A percentile compares a stretch with the other conserved stretches of the same genome.
phyloP scores from a whole-genome alignment of 2,888 invertebrate genomes.

The Formica aserva region DNA sequence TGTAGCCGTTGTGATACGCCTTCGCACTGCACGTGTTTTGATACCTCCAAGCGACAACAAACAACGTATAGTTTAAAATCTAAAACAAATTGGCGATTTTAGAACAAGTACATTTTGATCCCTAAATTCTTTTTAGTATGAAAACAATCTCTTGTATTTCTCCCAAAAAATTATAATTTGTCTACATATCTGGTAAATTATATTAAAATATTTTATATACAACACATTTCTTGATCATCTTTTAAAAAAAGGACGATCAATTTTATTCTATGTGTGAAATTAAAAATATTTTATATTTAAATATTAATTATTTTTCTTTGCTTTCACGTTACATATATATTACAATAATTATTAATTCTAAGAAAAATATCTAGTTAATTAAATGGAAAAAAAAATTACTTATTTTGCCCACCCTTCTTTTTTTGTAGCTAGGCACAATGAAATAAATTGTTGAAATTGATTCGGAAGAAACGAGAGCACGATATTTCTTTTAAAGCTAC shows the following conservation, averaged over 20 bases:
- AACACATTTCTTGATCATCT: no score
- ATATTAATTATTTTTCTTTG: no score
- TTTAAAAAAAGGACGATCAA: no score
- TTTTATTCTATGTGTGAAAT: no score
- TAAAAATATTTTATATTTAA: no score
- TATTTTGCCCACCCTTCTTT: neutral
- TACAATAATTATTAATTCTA: neutral
- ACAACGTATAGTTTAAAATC: neutral
- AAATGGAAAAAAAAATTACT: neutral
- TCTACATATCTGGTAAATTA: no score
- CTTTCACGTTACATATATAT: no score
- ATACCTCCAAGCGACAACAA: neutral
- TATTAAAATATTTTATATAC: no score
- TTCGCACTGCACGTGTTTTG: neutral
- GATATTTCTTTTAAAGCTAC: neutral
- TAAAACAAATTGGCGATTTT: neutral
- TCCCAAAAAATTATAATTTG: no score
- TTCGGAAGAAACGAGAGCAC: neutral
- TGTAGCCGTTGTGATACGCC: constrained; percentile 40
- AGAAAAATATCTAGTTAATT: neutral
- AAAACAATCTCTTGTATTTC: neutral
- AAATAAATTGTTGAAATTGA: constrained; percentile 5
- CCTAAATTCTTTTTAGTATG: neutral
- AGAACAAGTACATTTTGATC: neutral
- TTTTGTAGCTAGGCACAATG: neutral